Conservation (phyloP, 1,140 invertebrate genomes). For the Drosophila arizonae region DNA sequence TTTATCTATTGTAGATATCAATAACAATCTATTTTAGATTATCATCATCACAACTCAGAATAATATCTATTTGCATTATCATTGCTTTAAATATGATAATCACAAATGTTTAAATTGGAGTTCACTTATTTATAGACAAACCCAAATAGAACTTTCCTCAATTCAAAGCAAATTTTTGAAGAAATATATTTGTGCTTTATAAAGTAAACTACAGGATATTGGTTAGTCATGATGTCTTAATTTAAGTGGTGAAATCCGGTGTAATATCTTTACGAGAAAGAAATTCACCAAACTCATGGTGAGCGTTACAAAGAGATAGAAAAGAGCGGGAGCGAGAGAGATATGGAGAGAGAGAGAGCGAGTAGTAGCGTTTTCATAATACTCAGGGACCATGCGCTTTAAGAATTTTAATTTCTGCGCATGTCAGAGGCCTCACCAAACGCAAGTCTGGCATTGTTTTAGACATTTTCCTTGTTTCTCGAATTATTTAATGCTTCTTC, state of each 20-base stretch:
- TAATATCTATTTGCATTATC: too few species aligned
- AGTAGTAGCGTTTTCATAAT: not conserved
- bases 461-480: constrained; percentile 63
- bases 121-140: too few species aligned
- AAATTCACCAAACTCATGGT: not conserved
- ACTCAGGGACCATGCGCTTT: constrained; percentile 49
- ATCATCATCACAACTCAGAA: too few species aligned
- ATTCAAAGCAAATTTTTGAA: too few species aligned
- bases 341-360: not conserved
- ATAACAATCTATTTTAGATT: too few species aligned
- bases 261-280: constrained; percentile 15
- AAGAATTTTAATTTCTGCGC: constrained; percentile 54
- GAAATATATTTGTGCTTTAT: too few species aligned
- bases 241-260: not conserved
- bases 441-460: constrained; percentile 21
- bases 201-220: too few species aligned
- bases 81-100: too few species aligned
- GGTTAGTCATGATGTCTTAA: too few species aligned
- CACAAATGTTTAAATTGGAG: too few species aligned
- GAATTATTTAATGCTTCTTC: constrained; percentile 42
- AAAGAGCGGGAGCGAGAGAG: not conserved
- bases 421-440: constrained; percentile 1
- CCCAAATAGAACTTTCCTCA: too few species aligned
- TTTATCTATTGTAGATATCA: too few species aligned
- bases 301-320: not conserved